Percentiles rank a stretch among this genome's conserved stretches.
Conservation (phyloP, 35 echinoderm and acorn worm genomes). For the Ophiothrix spiculata region DNA sequence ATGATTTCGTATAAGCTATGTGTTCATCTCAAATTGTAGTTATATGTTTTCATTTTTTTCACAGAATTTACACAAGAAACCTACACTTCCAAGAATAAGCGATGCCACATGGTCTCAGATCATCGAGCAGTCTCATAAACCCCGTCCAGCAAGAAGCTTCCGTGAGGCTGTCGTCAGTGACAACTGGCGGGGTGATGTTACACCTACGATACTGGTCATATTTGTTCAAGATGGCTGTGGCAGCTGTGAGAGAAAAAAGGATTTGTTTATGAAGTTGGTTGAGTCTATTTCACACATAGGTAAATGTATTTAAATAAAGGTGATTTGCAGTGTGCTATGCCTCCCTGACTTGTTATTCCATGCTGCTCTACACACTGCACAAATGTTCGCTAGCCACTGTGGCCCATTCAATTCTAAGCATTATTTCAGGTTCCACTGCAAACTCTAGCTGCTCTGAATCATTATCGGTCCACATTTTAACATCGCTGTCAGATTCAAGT, state of each 20-base stretch:
- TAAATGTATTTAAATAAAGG: conserved; percentile 8
- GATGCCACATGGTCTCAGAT: conserved; percentile 46
- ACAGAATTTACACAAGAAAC: not conserved
- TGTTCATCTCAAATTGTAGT: not conserved
- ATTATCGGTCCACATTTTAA: not conserved
- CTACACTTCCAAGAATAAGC: conserved; percentile 7
- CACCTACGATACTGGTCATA: conserved; percentile 47
- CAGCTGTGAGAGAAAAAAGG: conserved; percentile 61
- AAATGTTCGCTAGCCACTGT: too few relatives aligned
- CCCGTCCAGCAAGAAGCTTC: not conserved
- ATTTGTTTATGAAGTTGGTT: conserved; percentile 55
- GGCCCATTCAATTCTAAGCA: too few relatives aligned
- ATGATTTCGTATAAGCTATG: not conserved
- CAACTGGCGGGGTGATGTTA: conserved; percentile 24
- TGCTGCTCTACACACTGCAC: too few relatives aligned
- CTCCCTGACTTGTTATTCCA: too few relatives aligned
- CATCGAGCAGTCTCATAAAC: conserved; percentile 53
- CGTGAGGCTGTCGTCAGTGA: not conserved
- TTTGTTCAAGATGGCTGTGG: conserved; percentile 71
- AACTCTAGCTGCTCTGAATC: not conserved
- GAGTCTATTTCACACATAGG: conserved; percentile 49
- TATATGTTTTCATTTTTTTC: too few relatives aligned
- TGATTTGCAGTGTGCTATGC: too few relatives aligned
- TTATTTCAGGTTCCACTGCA: too few relatives aligned
- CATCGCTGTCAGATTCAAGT: not conserved